Base-by-base conservation (phyloP, 1,140 invertebrate species). In the Telenomus remus region DNA sequence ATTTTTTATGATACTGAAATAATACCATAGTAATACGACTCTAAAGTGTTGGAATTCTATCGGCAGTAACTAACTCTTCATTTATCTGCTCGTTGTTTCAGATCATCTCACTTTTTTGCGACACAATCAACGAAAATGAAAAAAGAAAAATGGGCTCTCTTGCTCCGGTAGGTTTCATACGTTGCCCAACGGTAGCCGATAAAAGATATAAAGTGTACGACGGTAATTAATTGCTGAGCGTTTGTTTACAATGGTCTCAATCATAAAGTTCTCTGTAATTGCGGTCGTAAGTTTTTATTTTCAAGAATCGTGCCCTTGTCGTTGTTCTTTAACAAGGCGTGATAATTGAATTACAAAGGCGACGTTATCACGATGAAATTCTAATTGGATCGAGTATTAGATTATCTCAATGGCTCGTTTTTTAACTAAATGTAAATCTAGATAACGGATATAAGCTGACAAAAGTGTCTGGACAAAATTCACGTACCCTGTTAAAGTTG, bases 141-240 rank as follows among this genome's bases (percentile, higher is more conserved):
- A 11, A 39, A 42, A 7, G 50, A 48, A 43, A 57, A 71, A 69
- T 68, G 55, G 44, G 59, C n/a, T 9, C 57, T 63, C 78, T 72
- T 61, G 73, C 63, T 60, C 55, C 69, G 53, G 46, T 68, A 75
- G 63, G 81, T 84, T 84, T 85, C 83, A 82, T 76, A 81, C 83
- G 68, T 77, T 75, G 76, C 66, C 68, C 66, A 82, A 82, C 53
- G 80, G 54, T 76, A 79, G 76, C 82, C 80, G 81, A 82, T 85
- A 83, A 83, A 85, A 82, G 77, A 80, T 79, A 76, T 55, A 63
- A 49, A 74, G 59, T 57, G 51, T 46, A 47, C 53, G 50, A 50
- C 50, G 63, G 81, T 82, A 84, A 84, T 85, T 85, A 85, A 84
- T 85, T 84, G 81, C 75, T 68, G 77, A 79, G 80, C 80, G 78